phyloP scores from a whole-genome alignment of 1,140 invertebrate genomes.

The Heliconius hermathena region DNA sequence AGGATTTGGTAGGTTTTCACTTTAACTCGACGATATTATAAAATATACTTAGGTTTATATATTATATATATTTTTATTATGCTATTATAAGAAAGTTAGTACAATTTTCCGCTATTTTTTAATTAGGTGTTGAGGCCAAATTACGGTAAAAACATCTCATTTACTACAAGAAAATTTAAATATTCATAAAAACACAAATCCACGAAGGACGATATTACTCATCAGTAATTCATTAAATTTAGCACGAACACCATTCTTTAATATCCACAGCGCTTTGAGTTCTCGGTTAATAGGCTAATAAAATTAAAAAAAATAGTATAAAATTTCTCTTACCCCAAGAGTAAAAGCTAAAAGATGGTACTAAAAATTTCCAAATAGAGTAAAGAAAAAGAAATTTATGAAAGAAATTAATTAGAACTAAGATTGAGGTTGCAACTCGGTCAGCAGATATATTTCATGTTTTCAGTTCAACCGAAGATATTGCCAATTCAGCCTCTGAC shows the following conservation, averaged over 20 bases:
- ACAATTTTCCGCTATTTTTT: too few species aligned
- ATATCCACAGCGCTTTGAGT: slow-evolving; percentile 58
- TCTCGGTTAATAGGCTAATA: slow-evolving; percentile 65
- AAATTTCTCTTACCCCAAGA: slow-evolving; percentile 3
- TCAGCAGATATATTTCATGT: slow-evolving; percentile 25
- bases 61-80: neutral
- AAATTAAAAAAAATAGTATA: slow-evolving; percentile 48
- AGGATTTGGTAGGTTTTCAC: too few species aligned
- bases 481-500: slow-evolving; percentile 92
- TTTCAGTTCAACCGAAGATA: slow-evolving; percentile 93
- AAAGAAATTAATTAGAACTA: slow-evolving; percentile 27
- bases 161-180: slow-evolving; percentile 62
- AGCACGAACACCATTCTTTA: slow-evolving; percentile 60
- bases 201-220: slow-evolving; percentile 56
- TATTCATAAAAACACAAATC: slow-evolving; percentile 67
- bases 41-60: neutral
- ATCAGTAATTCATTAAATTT: slow-evolving; percentile 77
- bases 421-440: slow-evolving; percentile 16
- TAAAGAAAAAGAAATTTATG: slow-evolving; percentile 9
- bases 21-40: too few species aligned
- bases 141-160: slow-evolving; percentile 59
- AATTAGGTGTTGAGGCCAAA: slow-evolving; percentile 29
- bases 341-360: neutral
- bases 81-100: neutral
- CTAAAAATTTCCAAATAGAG: neutral